A percentile compares a stretch with the other conserved stretches of the same genome.
Conservation (phyloP, 2,113 vertebrate genomes). For the Budorcas taxicolor region DNA sequence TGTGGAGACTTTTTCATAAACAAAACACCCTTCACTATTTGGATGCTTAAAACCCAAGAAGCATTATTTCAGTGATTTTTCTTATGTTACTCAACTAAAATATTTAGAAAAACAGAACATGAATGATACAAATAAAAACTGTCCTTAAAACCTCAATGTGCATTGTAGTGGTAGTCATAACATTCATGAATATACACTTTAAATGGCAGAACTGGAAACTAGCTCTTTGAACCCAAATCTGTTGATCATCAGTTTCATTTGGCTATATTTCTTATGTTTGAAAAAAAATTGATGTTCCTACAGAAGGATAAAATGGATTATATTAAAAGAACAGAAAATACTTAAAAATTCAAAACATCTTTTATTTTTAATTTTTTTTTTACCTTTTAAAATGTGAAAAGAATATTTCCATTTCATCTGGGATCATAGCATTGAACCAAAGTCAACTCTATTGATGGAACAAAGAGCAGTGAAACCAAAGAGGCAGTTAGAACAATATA, state of each 20-base stretch:
- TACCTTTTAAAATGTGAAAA: neutral
- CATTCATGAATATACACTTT: neutral
- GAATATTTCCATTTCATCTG: neutral
- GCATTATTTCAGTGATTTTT: neutral
- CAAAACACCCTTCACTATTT: neutral
- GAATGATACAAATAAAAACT: neutral
- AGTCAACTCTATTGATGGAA: neutral
- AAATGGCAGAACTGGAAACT: neutral
- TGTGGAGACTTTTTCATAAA: neutral
- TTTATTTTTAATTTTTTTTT: neutral
- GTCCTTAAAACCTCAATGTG: neutral
- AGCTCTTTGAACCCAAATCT: neutral
- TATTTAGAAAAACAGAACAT: slow-evolving; percentile 37
- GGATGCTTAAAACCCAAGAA: neutral
- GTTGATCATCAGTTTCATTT: neutral
- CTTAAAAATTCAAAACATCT: neutral
- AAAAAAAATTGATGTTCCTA: neutral
- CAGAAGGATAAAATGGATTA: neutral
- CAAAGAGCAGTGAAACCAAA: neutral
- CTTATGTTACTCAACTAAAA: neutral
- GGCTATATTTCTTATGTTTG: neutral
- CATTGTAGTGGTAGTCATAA: neutral
- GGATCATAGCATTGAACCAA: neutral
- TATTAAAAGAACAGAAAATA: neutral
- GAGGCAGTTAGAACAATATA: neutral